Base-by-base conservation (phyloP, 2,797 vertebrate species). In the Cheracebus regulus region DNA sequence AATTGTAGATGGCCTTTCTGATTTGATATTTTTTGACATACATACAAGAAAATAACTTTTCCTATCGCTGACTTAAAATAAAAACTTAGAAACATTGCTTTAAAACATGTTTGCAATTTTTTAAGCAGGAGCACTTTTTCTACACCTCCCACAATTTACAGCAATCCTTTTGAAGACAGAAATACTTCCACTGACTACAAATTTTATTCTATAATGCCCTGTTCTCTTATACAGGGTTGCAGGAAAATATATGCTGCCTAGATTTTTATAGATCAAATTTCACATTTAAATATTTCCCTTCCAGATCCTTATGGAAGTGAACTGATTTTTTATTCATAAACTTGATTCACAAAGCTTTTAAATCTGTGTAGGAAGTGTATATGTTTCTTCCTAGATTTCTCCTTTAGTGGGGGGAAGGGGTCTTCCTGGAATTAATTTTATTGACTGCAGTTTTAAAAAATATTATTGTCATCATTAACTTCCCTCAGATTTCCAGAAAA, bases 381-480 rank as follows among this genome's bases (percentile, higher is more conserved):
- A 1, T 44, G 4, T 73, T 57, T 90, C 30, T 88, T 87, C 26
- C 5, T 5, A 95, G 48, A 67, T 58, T 90, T 76, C 39, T 39
- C 39, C 72, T 78, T 92, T 30, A 10, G 44, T 79, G 2, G 22
- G 36, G 52, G 58, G 20, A n/a, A 78, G 26, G 15, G n/a, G 52
- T 96, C 50, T 87, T 97, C 83, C 44, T 95, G 89, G 82, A 98
- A 97, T 48, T 78, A 55, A 96, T 96, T 97, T 95, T 26, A 91
- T 78, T 94, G 76, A 96, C 58, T 50, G 7, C 13, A 52, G 50
- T 57, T 88, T 90, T 33, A 5, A 89, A 95, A 92, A 95, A 52
- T 93, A 55, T 89, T 93, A 80, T 94, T 58, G 1, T 93, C 96
- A 90, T 94, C 91, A 96, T 96, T 90, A 98, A 97, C 61, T 98